Evolutionary conservation across 2,888 invertebrate genomes (phyloP), one percentile per base, ranked within the genome.

Genomic region (Hirtodrosophila cameraria): DNA sequence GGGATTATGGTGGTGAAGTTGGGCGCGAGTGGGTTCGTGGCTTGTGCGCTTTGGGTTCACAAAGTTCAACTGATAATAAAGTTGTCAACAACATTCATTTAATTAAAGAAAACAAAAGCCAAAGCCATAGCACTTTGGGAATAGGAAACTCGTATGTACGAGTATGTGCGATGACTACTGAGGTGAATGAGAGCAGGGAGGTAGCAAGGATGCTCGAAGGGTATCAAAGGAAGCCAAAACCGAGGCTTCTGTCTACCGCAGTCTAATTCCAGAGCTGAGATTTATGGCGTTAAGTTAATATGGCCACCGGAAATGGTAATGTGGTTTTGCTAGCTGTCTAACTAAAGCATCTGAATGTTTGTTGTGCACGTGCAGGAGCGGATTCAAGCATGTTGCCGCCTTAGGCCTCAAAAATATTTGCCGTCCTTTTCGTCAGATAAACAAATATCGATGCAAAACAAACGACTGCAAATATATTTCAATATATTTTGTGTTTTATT

Each of bases 31-130:
- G 33, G 35, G 36, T n/a, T n/a, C 13, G 28, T 23, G 15, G 12
- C 12, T 5, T 25, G 25, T 13, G 35, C 27, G 36, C 36, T 25
- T 46, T 45, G 67, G 63, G 72, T 68, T 80, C 81, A 67, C 50
- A 82, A 82, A 85, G 85, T 81, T 81, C 75, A 67, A 78, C 67
- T 74, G 87, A 88, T 86, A 88, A 88, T 88, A 83, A 88, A 88
- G 77, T 85, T 87, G 87, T 88, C 88, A 88, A 82, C 88, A 84
- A 84, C 84, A 88, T 87, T 86, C 86, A 88, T 88, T 88, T 88
- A 87, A 88, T 88, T 88, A 88, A 88, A 87, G 79, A 79, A 88
- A 80, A 87, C 85, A 88, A 85, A n/a, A 83, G 73, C 62, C 62
- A 67, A 65, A 59, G 61, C 73, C 46, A 55, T 64, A 74, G 75